Percentiles rank a stretch among this genome's conserved stretches.
These are phyloP conservation scores for Parnassius orleans DNA, from an alignment of 2,888 invertebrate species.

Conservation along the genomic window DNA sequence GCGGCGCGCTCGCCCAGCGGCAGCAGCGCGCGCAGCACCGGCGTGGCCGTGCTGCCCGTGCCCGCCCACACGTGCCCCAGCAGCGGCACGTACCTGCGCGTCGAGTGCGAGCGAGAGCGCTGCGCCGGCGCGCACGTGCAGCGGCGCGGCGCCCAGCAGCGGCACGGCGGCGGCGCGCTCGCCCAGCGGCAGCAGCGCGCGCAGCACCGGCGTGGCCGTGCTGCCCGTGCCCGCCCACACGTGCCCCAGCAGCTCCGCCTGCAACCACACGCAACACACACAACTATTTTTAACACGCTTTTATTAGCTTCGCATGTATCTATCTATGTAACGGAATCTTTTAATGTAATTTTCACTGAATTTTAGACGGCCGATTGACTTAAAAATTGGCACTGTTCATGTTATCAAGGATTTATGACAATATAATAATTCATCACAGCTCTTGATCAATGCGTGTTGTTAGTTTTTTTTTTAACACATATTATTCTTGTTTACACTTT, in stretches of 20 bases:
- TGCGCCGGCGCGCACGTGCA: slow-evolving; percentile 15
- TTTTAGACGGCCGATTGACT: background rate
- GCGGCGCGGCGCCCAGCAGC: slow-evolving; percentile 35
- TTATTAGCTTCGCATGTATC: too few species aligned
- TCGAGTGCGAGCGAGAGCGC: slow-evolving; percentile 37
- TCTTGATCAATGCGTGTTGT: too few species aligned
- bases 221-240: slow-evolving; percentile 66
- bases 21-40: slow-evolving; percentile 50
- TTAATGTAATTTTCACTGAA: background rate
- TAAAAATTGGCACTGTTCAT: too few species aligned
- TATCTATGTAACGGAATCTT: too few species aligned
- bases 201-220: slow-evolving; percentile 52
- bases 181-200: slow-evolving; percentile 39
- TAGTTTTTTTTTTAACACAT: too few species aligned
- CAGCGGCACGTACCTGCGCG: slow-evolving; percentile 36
- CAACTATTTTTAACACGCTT: too few species aligned
- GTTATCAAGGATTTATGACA: too few species aligned
- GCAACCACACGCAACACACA: slow-evolving; percentile 14
- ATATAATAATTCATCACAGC: too few species aligned
- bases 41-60: slow-evolving; percentile 52
- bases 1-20: slow-evolving; percentile 27
- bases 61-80: slow-evolving; percentile 67
- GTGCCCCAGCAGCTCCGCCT: slow-evolving; percentile 61
- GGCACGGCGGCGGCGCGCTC: slow-evolving; percentile 25
- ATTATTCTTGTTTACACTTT: too few species aligned